Evolutionary conservation across 2,888 invertebrate species (phyloP), one percentile per base, ranked within the genome.

Genomic region (Lasioglossum calceatum): DNA sequence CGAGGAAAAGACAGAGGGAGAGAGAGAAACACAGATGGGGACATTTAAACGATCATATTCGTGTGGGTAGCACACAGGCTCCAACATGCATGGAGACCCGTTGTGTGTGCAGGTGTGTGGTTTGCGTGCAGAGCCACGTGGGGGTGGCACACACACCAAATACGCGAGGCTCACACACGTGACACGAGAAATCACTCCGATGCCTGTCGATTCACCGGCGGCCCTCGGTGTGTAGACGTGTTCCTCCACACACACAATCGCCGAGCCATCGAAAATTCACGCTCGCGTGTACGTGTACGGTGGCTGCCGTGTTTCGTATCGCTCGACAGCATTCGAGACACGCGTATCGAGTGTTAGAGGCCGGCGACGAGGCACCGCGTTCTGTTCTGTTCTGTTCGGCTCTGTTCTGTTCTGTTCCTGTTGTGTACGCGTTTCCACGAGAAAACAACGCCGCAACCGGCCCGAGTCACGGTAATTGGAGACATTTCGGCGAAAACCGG

Each of bases 171-270:
- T 64, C 64, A 78, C 74, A 82, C 82, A 79, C 78, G 79, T 77
- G 77, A 73, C 54, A 58, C 71, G 61, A 83, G 87, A 73, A 87
- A 87, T 87, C 82, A 78, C 80, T 83, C 82, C 77, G 74, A 80
- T 86, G 84, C 76, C 86, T 84, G 80, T 86, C 81, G 85, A 90
- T 91, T 90, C 87, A 61, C 85, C 39, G 23, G 54, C 80, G 23
- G 27, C 12, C 27, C 39, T 39, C 47, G 67, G 80, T 42, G 50
- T 50, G 44, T 27, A 39, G 42, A 10, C 70, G 70, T 36, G 39
- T 70, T 39, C 23, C 39, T 39, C 42, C 74, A 79, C 81, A 70
- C 42, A 79, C 81, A 61, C 61, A 5, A 27, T 61, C 27, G 75
- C 76, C 39, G 77, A 61, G 7, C 47, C 50, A 47, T 77, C 87